Conservation (phyloP, 2,797 vertebrate genomes). For the Centroberyx gerrardi region DNA sequence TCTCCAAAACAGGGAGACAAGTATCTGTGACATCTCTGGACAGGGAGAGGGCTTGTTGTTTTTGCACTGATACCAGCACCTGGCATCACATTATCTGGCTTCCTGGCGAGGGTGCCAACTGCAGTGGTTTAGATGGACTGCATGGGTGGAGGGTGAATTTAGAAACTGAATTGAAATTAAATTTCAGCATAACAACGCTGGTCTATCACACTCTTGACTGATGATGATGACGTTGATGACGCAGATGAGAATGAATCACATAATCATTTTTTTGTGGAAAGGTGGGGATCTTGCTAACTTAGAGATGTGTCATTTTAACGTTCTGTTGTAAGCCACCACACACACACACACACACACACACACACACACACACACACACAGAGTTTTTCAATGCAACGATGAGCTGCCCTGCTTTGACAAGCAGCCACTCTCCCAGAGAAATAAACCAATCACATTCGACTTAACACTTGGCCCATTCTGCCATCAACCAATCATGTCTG, state of each 20-base stretch:
- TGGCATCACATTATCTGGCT: constrained; percentile 69
- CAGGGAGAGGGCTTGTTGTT: constrained; percentile 67
- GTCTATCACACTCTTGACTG: background rate
- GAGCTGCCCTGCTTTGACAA: background rate
- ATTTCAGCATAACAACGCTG: constrained; percentile 11
- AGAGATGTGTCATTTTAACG: background rate
- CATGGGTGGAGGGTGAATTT: constrained; percentile 30
- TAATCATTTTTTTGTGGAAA: background rate
- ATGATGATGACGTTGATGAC: background rate
- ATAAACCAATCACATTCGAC: constrained; percentile 18
- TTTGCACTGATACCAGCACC: constrained; percentile 66
- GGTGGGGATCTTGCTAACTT: background rate
- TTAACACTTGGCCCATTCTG: constrained; percentile 3
- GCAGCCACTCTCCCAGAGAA: background rate
- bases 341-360: background rate
- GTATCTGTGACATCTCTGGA: constrained; percentile 70
- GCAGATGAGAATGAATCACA: background rate
- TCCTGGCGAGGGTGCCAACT: constrained; percentile 59
- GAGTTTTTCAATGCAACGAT: background rate
- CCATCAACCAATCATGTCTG: constrained; percentile 29
- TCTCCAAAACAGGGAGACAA: constrained; percentile 61
- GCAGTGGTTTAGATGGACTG: constrained; percentile 35
- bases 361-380: background rate
- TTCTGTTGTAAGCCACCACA: no score
- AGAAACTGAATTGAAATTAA: constrained; percentile 31